phyloP scores from a whole-genome alignment of 2,888 invertebrate genomes.

The Ptychoptera albimana region DNA sequence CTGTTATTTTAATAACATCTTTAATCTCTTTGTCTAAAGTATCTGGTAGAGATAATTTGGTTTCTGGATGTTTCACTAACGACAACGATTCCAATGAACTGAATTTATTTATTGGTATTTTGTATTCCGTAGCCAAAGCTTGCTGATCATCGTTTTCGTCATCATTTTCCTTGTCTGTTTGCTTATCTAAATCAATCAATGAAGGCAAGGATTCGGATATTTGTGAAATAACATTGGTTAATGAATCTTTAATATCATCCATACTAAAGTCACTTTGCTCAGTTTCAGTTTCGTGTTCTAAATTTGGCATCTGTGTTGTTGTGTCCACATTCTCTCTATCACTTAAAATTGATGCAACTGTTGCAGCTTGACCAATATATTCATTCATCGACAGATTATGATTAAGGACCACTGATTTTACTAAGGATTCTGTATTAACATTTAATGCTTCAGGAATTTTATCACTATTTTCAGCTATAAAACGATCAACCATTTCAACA shows the following conservation, averaged over 20 bases:
- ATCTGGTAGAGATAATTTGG: too few relatives aligned
- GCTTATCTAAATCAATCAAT: background rate
- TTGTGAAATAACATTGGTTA: conserved; percentile 13
- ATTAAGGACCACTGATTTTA: background rate
- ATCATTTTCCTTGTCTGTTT: conserved; percentile 5
- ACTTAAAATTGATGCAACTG: conserved; percentile 26
- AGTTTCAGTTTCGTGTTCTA: conserved; percentile 6
- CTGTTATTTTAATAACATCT: too few relatives aligned
- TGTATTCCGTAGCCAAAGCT: too few relatives aligned
- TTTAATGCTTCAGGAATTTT: background rate
- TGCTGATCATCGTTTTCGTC: background rate
- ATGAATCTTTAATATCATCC: conserved; percentile 13
- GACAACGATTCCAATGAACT: too few relatives aligned
- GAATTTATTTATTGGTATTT: too few relatives aligned
- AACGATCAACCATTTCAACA: conserved; percentile 13
- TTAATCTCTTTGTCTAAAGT: too few relatives aligned
- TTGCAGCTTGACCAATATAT: conserved; percentile 27
- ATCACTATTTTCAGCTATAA: conserved; percentile 11
- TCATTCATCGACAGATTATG: conserved; percentile 21
- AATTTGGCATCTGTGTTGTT: conserved; percentile 7
- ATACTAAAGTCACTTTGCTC: background rate
- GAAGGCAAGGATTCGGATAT: conserved; percentile 8
- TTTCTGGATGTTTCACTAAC: too few relatives aligned
- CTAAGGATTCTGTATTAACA: background rate
- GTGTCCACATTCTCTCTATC: conserved; percentile 15